Evolutionary conservation across 2,113 vertebrate species (phyloP).

Genomic region (Ceyx melanurus): DNA sequence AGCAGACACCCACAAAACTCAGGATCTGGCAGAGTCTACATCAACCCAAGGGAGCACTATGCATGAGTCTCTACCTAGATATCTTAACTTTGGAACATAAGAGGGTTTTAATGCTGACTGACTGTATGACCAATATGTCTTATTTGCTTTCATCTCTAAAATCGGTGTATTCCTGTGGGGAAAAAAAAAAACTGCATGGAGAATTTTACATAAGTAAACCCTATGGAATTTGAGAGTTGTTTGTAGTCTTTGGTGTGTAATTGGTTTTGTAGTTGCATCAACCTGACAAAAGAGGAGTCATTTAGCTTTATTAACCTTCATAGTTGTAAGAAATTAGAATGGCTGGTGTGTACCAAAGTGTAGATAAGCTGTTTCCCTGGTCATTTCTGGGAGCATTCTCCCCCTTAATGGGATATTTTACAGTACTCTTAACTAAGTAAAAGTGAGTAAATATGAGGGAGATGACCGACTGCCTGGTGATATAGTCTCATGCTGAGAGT

Average conservation of each 20-base stretch:
- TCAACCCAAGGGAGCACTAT: conserved; percentile 77
- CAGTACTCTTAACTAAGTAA: background rate
- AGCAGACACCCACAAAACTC: conserved; percentile 4
- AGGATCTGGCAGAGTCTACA: conserved; percentile 56
- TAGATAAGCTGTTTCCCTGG: background rate
- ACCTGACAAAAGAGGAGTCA: background rate
- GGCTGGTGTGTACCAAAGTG: background rate
- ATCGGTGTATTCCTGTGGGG: background rate
- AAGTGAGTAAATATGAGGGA: background rate
- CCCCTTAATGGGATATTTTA: background rate
- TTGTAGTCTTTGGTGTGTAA: background rate
- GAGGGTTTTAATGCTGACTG: background rate
- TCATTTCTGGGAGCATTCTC: conserved; percentile 10
- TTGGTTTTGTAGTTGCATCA: background rate
- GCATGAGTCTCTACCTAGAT: conserved; percentile 58
- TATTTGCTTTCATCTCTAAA: background rate
- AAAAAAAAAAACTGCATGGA: background rate
- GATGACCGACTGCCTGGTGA: background rate
- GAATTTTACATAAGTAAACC: background rate
- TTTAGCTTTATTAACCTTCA: background rate
- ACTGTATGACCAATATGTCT: background rate
- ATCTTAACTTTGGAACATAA: background rate
- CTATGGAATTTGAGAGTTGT: conserved; percentile 1
- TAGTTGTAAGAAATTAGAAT: background rate
- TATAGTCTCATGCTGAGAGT: background rate